phyloP scores from a whole-genome alignment of 2,888 invertebrate species.

The Pheosia tremula region DNA sequence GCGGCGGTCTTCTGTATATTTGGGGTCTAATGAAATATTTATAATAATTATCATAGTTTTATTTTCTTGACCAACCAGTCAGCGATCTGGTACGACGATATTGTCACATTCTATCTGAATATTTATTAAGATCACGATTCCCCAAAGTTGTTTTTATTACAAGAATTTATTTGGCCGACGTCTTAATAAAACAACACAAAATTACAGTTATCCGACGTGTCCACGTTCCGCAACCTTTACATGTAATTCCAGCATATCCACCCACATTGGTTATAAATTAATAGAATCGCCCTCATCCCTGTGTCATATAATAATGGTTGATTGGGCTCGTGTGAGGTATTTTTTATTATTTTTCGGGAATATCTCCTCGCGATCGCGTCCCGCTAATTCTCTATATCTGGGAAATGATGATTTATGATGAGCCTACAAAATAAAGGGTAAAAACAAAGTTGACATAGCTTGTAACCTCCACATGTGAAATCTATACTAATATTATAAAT shows the following conservation, averaged over 20 bases:
- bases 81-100: not conserved
- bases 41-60: too few species aligned
- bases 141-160: not conserved
- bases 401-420: conserved; percentile 68
- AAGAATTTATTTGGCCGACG: conserved; percentile 52
- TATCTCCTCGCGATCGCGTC: conserved; percentile 61
- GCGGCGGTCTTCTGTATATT: too few species aligned
- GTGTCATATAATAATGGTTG: conserved; percentile 79
- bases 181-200: conserved; percentile 69
- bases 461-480: not conserved
- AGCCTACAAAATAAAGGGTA: conserved; percentile 45
- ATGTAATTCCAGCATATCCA: conserved; percentile 81
- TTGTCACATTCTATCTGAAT: not conserved
- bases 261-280: conserved; percentile 84
- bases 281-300: conserved; percentile 80
- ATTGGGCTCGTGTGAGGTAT: conserved; percentile 82
- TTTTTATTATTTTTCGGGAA: conserved; percentile 76
- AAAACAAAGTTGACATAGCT: conserved; percentile 49
- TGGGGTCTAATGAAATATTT: too few species aligned
- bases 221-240: conserved; percentile 62
- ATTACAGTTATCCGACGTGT: conserved; percentile 67
- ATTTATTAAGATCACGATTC: not conserved
- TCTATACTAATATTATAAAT: too few species aligned
- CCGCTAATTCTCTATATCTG: conserved; percentile 71
- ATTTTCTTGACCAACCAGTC: not conserved